Percentiles rank a stretch among this genome's conserved stretches.
Evolutionary conservation across 2,888 invertebrate species (phyloP).

Genomic region (Drosophila limbata): DNA sequence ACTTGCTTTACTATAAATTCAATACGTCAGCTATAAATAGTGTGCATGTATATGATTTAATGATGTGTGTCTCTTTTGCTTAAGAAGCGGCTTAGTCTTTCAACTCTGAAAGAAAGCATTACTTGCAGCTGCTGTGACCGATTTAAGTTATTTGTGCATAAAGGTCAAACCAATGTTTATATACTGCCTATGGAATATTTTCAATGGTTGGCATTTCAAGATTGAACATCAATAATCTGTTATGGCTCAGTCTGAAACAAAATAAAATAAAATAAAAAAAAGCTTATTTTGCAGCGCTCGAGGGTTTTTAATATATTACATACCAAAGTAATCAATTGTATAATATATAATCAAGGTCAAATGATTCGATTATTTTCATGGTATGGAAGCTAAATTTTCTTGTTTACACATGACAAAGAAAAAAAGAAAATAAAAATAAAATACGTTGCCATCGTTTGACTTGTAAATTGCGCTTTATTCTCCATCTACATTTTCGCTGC

Average conservation of each 20-base stretch:
- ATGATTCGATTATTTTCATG: slow-evolving; percentile 21
- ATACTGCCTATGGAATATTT: not conserved
- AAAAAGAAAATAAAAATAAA: slow-evolving; percentile 4
- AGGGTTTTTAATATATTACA: not conserved
- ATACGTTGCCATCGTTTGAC: slow-evolving; percentile 19
- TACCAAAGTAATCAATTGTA: slow-evolving; percentile 7
- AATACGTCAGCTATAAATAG: slow-evolving; percentile 2
- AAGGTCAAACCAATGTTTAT: slow-evolving; percentile 18
- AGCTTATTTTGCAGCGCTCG: slow-evolving; percentile 22
- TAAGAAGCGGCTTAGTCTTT: slow-evolving; percentile 40
- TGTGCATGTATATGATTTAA: not conserved
- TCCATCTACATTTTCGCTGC: not conserved
- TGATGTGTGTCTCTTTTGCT: slow-evolving; percentile 9
- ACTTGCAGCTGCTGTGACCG: slow-evolving; percentile 15
- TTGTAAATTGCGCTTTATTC: slow-evolving; percentile 30
- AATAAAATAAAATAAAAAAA: slow-evolving; percentile 5
- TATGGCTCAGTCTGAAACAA: not conserved
- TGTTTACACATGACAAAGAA: slow-evolving; percentile 27
- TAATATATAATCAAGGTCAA: slow-evolving; percentile 39
- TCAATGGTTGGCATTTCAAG: not conserved
- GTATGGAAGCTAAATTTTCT: slow-evolving; percentile 17
- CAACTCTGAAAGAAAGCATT: slow-evolving; percentile 18
- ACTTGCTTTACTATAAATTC: not conserved
- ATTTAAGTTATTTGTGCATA: not conserved
- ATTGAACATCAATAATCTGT: not conserved